These are phyloP conservation scores for Phoxinus dragarum DNA, from an alignment of 2,797 vertebrate species.

Conservation along the genomic window DNA sequence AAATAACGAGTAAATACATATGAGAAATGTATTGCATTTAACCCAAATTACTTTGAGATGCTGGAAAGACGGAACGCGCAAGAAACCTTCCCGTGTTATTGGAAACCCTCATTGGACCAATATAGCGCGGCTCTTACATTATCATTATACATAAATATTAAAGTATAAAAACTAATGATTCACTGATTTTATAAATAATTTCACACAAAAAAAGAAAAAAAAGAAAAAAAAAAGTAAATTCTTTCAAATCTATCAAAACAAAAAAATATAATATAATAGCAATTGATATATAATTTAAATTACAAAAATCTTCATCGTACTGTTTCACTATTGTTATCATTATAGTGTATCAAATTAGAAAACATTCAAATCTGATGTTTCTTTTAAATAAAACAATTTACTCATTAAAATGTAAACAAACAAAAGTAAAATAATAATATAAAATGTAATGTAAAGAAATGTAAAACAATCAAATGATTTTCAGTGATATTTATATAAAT, in stretches of 20 bases:
- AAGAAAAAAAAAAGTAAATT: background rate
- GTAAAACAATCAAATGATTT: background rate
- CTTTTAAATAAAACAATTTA: background rate
- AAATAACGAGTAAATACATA: too few species aligned
- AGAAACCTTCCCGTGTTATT: too few species aligned
- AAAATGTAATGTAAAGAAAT: background rate
- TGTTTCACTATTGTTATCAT: background rate
- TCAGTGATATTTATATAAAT: background rate
- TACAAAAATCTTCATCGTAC: too few species aligned
- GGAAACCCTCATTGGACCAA: too few species aligned
- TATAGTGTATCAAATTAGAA: background rate
- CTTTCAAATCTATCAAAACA: background rate
- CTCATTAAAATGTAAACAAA: background rate
- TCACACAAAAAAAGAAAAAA: background rate
- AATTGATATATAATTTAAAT: background rate
- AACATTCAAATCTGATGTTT: background rate
- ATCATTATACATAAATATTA: background rate
- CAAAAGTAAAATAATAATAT: background rate
- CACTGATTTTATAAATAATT: background rate
- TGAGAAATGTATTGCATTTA: too few species aligned
- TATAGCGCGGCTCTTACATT: too few species aligned
- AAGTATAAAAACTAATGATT: background rate
- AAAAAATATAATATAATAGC: background rate
- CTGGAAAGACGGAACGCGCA: too few species aligned
- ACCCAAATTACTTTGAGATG: too few species aligned